Conservation (phyloP, 2,888 invertebrate genomes). For the Neoaliturus tenellus region DNA sequence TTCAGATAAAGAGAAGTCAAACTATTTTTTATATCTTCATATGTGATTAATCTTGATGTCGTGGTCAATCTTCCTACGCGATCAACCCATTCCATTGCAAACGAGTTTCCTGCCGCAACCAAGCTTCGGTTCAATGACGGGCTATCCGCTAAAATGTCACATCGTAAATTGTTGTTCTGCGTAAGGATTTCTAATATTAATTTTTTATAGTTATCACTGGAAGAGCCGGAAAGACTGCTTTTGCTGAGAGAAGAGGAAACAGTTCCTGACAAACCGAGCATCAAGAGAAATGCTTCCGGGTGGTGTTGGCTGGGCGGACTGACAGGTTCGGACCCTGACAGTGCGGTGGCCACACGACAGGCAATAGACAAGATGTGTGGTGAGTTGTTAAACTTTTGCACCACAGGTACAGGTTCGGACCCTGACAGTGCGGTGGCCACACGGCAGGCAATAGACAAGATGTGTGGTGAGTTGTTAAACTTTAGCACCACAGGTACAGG, state of each 20-base stretch:
- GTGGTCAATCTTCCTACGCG: too few species aligned
- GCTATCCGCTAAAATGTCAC: too few species aligned
- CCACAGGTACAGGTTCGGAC: slow-evolving; percentile 84
- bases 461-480: slow-evolving; percentile 75
- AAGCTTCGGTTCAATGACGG: too few species aligned
- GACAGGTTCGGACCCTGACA: slow-evolving; percentile 81
- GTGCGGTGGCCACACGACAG: slow-evolving; percentile 80
- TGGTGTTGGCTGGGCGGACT: slow-evolving; percentile 92
- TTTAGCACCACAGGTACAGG: too few species aligned
- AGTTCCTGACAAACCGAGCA: slow-evolving; percentile 78
- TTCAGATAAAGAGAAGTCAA: too few species aligned
- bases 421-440: slow-evolving; percentile 80
- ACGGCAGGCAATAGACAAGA: slow-evolving; percentile 82
- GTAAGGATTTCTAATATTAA: too few species aligned
- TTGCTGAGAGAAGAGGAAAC: slow-evolving; percentile 76
- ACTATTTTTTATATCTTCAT: too few species aligned
- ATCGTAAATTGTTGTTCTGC: too few species aligned
- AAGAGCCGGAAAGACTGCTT: slow-evolving; percentile 57
- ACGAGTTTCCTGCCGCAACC: too few species aligned
- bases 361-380: slow-evolving; percentile 85
- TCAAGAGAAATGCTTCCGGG: slow-evolving; percentile 82
- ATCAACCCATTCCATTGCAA: too few species aligned
- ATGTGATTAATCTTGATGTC: too few species aligned
- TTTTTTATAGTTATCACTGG: not conserved
- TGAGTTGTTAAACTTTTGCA: too few species aligned